Evolutionary conservation across 2,888 invertebrate genomes (phyloP).

Genomic region (Unio delphinus): DNA sequence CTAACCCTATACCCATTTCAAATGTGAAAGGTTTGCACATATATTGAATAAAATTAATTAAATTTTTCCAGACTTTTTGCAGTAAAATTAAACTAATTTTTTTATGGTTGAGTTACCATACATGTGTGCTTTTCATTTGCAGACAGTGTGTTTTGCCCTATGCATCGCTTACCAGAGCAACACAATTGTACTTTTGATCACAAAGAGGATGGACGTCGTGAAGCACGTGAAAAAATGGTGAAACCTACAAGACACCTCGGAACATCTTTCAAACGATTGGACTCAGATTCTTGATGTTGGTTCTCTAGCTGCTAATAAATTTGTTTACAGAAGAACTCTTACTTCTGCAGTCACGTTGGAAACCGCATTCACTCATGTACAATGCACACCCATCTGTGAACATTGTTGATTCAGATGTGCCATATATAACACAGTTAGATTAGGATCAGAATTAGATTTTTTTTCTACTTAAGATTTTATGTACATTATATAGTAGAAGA

Average conservation of each 20-base stretch:
- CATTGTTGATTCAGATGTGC: too few species aligned
- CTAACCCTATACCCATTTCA: too few species aligned
- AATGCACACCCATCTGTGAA: too few species aligned
- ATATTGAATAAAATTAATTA: not conserved
- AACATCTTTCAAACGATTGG: slow-evolving; percentile 62
- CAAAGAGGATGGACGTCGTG: slow-evolving; percentile 68
- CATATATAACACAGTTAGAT: too few species aligned
- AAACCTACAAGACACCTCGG: slow-evolving; percentile 69
- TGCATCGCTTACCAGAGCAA: slow-evolving; percentile 69
- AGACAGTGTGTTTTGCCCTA: slow-evolving; percentile 68
- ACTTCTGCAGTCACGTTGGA: too few species aligned
- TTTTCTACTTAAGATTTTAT: too few species aligned
- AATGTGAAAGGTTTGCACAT: too few species aligned
- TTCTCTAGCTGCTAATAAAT: not conserved
- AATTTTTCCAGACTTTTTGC: not conserved
- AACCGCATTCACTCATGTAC: too few species aligned
- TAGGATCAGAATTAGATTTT: too few species aligned
- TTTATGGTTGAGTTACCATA: not conserved
- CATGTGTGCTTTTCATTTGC: slow-evolving; percentile 18
- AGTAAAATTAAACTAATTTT: not conserved
- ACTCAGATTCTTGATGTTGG: slow-evolving; percentile 53
- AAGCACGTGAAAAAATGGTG: slow-evolving; percentile 69
- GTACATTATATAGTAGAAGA: too few species aligned
- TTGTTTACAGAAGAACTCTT: too few species aligned
- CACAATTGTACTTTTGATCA: slow-evolving; percentile 69